These are phyloP conservation scores for Globicephala melas DNA, from an alignment of 2,113 vertebrate genomes.

Conservation along the genomic window DNA sequence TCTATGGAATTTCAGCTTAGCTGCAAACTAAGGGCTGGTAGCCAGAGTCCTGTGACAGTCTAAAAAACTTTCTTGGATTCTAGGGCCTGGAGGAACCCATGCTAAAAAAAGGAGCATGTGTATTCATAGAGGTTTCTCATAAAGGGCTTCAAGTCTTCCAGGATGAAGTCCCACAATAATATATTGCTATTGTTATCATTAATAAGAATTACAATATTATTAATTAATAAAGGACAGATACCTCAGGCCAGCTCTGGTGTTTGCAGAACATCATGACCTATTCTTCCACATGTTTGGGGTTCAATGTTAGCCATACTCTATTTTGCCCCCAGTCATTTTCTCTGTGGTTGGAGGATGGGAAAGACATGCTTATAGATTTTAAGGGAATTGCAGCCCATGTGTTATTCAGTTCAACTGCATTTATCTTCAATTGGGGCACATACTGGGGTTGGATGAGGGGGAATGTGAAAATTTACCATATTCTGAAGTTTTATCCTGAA, in stretches of 20 bases:
- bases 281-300: conserved; percentile 2
- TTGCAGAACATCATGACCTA: conserved; percentile 11
- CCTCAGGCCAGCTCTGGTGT: background rate
- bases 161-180: background rate
- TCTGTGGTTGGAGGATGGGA: background rate
- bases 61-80: background rate
- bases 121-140: background rate
- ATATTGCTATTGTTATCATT: conserved; percentile 6
- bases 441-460: background rate
- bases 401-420: background rate
- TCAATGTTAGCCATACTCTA: background rate
- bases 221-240: background rate
- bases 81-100: background rate
- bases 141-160: background rate
- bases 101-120: background rate
- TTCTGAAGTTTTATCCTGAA: background rate
- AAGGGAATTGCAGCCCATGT: background rate
- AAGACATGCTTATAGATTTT: background rate
- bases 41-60: background rate
- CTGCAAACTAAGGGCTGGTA: background rate
- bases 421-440: background rate
- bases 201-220: background rate
- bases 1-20: background rate
- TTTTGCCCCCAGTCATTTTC: background rate
- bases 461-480: background rate